Conservation (phyloP, 2,888 invertebrate species). For the Theodoxus fluviatilis region DNA sequence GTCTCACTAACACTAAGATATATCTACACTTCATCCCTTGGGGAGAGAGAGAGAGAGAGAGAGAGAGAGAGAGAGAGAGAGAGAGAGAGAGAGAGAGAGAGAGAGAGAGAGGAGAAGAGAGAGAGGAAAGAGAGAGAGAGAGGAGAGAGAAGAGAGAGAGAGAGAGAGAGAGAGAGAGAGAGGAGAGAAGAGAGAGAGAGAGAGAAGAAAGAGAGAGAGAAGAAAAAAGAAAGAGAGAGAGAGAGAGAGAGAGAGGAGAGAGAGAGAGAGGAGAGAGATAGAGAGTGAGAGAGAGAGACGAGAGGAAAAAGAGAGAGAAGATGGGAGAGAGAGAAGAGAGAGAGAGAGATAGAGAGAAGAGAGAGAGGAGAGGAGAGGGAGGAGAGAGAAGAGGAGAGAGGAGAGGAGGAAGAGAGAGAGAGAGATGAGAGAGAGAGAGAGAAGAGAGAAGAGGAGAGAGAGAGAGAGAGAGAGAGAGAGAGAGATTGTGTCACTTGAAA, state of each 20-base stretch:
- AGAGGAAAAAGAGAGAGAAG: not conserved
- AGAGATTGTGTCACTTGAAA: too few species aligned
- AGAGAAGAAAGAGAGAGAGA: not conserved
- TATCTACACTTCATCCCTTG: too few species aligned
- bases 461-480: too few species aligned
- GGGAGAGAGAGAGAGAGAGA: not conserved
- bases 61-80: constrained; percentile 5
- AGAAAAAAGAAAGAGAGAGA: not conserved
- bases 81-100: constrained; percentile 3
- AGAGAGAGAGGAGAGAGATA: too few species aligned
- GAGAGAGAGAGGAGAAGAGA: not conserved
- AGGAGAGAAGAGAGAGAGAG: too few species aligned
- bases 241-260: not conserved
- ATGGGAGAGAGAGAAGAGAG: not conserved
- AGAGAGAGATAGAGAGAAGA: not conserved
- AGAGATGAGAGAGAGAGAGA: not conserved
- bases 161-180: not conserved
- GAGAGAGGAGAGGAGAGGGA: not conserved
- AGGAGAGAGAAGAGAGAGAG: not conserved
- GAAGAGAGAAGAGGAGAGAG: not conserved
- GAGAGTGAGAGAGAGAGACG: too few species aligned
- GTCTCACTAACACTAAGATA: too few species aligned
- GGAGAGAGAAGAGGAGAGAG: constrained; percentile 5
- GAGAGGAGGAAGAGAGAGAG: not conserved
- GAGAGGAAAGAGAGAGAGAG: not conserved